These are phyloP conservation scores for Seladonia tumulorum DNA, from an alignment of 2,888 invertebrate species.

Conservation along the genomic window DNA sequence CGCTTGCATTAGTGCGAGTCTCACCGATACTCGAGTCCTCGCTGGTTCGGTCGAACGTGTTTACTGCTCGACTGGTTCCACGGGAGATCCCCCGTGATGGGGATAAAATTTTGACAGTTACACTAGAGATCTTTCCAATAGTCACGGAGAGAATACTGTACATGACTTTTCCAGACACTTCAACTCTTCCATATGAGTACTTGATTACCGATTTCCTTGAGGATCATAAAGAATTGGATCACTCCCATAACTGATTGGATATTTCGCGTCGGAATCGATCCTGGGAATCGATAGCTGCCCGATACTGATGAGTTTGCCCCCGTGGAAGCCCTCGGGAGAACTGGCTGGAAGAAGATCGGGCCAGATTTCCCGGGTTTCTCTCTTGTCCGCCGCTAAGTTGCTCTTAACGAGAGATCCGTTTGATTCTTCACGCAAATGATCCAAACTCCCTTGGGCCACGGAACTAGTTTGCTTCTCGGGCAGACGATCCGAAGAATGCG, in stretches of 20 bases:
- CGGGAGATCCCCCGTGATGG: too few relatives aligned
- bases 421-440: slow-evolving; percentile 41
- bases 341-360: slow-evolving; percentile 23
- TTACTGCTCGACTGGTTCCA: too few relatives aligned
- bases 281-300: slow-evolving; percentile 44
- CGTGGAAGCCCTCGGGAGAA: slow-evolving; percentile 33
- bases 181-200: too few relatives aligned
- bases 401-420: slow-evolving; percentile 45
- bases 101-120: too few relatives aligned
- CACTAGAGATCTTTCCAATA: too few relatives aligned
- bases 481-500: not conserved
- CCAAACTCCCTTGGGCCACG: not conserved
- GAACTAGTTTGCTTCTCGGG: not conserved
- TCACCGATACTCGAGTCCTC: too few relatives aligned
- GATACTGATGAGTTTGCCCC: slow-evolving; percentile 47
- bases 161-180: too few relatives aligned
- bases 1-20: too few relatives aligned
- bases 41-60: too few relatives aligned
- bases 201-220: too few relatives aligned
- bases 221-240: not conserved
- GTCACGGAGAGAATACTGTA: too few relatives aligned
- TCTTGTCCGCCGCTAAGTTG: slow-evolving; percentile 32
- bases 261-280: slow-evolving; percentile 6
- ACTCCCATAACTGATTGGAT: not conserved
- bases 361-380: slow-evolving; percentile 22